phyloP scores from a whole-genome alignment of 2,888 invertebrate genomes.

The Heliconius ismenius region DNA sequence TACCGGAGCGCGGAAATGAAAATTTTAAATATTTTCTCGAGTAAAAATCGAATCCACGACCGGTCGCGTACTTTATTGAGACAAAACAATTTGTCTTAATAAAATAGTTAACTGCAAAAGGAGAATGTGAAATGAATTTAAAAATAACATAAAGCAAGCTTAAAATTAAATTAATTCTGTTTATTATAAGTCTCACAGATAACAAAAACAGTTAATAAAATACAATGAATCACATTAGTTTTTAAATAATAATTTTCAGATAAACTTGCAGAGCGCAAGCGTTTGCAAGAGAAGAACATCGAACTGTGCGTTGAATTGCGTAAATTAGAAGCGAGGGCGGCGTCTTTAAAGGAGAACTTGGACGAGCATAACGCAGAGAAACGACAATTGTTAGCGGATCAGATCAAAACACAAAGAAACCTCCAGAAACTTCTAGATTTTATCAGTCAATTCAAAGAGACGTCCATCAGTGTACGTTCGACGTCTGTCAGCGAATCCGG shows the following conservation, averaged over 20 bases:
- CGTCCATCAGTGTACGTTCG: constrained; percentile 68
- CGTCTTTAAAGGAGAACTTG: constrained; percentile 70
- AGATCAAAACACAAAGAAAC: constrained; percentile 75
- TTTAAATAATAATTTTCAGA: constrained; percentile 56
- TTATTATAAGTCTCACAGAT: no score
- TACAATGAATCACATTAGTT: neutral
- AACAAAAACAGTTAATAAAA: no score
- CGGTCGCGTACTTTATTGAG: no score
- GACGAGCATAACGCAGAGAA: constrained; percentile 77
- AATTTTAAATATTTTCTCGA: no score
- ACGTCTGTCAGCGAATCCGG: constrained; percentile 71
- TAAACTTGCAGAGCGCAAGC: constrained; percentile 71
- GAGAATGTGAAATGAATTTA: neutral
- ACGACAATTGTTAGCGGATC: constrained; percentile 71
- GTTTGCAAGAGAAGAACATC: constrained; percentile 73
- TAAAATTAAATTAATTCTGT: no score
- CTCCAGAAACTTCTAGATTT: constrained; percentile 77
- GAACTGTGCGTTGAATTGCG: constrained; percentile 73
- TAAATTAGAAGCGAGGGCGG: constrained; percentile 72
- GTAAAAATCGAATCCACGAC: no score
- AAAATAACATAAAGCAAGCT: neutral
- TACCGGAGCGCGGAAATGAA: no score
- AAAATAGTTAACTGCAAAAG: no score
- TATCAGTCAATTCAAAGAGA: constrained; percentile 76
- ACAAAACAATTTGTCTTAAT: no score